Percentiles rank a stretch among this genome's conserved stretches.
Evolutionary conservation across 2,113 vertebrate genomes (phyloP).

Genomic region (Gopherus flavomarginatus): DNA sequence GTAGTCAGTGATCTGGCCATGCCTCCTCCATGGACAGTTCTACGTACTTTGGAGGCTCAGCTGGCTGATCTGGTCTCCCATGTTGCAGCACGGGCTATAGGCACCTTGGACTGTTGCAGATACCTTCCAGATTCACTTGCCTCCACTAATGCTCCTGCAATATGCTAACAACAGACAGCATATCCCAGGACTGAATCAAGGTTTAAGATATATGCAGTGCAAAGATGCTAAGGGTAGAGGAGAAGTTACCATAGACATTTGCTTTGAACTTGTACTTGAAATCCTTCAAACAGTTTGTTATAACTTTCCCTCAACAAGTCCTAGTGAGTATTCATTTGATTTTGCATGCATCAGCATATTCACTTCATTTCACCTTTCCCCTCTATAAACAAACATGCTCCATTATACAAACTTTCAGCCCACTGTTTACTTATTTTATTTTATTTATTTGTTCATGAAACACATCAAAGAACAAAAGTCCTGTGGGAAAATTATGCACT

Average conservation of each 20-base stretch:
- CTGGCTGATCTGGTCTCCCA: neutral
- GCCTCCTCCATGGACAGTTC: neutral
- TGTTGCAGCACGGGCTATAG: neutral
- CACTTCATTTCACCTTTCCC: neutral
- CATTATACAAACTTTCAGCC: neutral
- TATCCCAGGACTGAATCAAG: neutral
- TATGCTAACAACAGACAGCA: accelerated
- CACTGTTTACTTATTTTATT: neutral
- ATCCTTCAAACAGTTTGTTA: neutral
- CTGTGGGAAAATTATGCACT: conserved; percentile 67
- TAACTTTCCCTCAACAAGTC: neutral
- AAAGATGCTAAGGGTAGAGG: neutral
- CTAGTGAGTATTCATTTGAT: neutral
- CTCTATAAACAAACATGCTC: neutral
- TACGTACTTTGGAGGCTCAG: neutral
- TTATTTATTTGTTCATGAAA: conserved; percentile 42
- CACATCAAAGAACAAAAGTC: conserved; percentile 63
- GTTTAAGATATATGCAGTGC: neutral
- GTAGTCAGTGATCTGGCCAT: neutral
- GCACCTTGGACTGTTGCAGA: neutral
- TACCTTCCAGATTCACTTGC: neutral
- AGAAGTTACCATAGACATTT: neutral
- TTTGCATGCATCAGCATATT: neutral
- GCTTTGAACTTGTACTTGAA: neutral
- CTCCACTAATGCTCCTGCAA: neutral